These are phyloP conservation scores for Drosophila fulvimacula DNA, from an alignment of 2,888 invertebrate genomes.

Conservation along the genomic window DNA sequence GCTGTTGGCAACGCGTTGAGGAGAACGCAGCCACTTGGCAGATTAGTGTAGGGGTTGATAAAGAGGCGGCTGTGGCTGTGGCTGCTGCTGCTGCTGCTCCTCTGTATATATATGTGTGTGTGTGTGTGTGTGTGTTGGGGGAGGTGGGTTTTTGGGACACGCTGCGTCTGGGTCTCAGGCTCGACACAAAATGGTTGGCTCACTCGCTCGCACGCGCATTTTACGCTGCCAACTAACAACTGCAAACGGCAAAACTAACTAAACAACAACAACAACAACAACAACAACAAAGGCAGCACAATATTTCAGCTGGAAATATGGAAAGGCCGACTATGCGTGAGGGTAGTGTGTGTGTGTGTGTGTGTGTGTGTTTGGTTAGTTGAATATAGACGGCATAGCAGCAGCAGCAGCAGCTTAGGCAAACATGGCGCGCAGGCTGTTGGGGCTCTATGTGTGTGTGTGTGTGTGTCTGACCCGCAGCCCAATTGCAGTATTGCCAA, in stretches of 20 bases:
- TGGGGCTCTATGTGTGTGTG: conserved; percentile 15
- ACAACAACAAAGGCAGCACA: conserved; percentile 35
- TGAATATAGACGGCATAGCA: conserved; percentile 11
- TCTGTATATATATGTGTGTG: background rate
- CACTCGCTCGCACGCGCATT: conserved; percentile 51
- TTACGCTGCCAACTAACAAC: conserved; percentile 24
- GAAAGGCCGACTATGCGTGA: conserved; percentile 47
- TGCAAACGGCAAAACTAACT: conserved; percentile 57
- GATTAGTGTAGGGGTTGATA: conserved; percentile 58
- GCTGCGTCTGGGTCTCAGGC: conserved; percentile 19
- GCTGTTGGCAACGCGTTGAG: conserved; percentile 35
- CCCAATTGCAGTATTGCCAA: conserved; percentile 53
- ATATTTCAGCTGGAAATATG: conserved; percentile 78
- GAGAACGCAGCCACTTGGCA: conserved; percentile 33
- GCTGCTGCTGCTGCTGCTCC: conserved; percentile 2
- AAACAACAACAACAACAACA: conserved; percentile 44
- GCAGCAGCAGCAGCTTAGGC: conserved; percentile 13
- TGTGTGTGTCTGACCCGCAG: conserved; percentile 48
- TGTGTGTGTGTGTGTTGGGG: background rate
- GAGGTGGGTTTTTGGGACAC: background rate
- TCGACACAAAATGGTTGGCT: conserved; percentile 44
- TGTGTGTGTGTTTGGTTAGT: conserved; percentile 17
- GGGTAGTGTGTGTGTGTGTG: conserved; percentile 13
- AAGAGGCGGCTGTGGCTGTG: conserved; percentile 23
- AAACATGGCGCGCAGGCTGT: conserved; percentile 10